A percentile compares a stretch with the other conserved stretches of the same genome.
Conservation (phyloP, 2,888 invertebrate genomes). For the Drosophila heteroneura region DNA sequence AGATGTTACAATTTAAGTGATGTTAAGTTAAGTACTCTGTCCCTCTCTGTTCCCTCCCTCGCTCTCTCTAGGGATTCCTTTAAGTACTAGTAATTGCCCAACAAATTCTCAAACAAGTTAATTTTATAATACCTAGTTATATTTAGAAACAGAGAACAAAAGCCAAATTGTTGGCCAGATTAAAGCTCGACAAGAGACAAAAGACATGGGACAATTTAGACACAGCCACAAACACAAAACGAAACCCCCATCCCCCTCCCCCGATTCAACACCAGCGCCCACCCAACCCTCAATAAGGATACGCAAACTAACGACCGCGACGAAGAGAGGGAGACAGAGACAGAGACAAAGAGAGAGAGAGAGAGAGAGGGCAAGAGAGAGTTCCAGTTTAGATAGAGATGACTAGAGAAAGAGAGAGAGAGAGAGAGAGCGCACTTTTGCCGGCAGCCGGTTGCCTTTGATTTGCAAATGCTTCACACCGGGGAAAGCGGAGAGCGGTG, state of each 20-base stretch:
- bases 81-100: not conserved
- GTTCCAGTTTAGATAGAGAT: slow-evolving; percentile 5
- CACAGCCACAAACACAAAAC: slow-evolving; percentile 32
- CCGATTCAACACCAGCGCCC: not conserved
- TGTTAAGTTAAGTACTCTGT: not conserved
- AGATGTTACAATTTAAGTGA: not conserved
- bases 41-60: not conserved
- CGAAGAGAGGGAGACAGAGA: not conserved
- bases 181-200: slow-evolving; percentile 43
- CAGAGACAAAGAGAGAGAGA: not conserved
- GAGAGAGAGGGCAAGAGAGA: not conserved
- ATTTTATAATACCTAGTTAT: slow-evolving; percentile 33
- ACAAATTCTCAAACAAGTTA: slow-evolving; percentile 22
- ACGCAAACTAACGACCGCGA: slow-evolving; percentile 12
- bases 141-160: slow-evolving; percentile 2
- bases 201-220: slow-evolving; percentile 41
- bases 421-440: slow-evolving; percentile 10
- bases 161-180: slow-evolving; percentile 44
- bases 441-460: slow-evolving; percentile 40
- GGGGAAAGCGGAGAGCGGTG: slow-evolving; percentile 42
- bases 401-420: slow-evolving; percentile 1
- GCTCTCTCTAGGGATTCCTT: not conserved
- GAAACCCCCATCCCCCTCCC: not conserved
- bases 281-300: slow-evolving; percentile 45
- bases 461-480: slow-evolving; percentile 4